phyloP scores from a whole-genome alignment of 2,113 vertebrate genomes.

The Sprattus sprattus region DNA sequence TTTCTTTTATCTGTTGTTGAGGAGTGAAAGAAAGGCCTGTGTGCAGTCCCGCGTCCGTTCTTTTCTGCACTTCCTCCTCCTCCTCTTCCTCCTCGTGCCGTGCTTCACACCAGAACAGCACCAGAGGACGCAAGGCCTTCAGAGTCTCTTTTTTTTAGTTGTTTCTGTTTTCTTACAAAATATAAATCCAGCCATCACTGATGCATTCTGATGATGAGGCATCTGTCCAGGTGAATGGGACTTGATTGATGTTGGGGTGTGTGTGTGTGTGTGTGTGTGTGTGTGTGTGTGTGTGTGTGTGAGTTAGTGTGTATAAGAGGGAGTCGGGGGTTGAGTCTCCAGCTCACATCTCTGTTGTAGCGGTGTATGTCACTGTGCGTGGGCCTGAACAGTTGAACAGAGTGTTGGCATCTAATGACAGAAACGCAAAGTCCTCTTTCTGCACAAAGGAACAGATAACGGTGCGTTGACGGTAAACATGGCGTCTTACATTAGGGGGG shows the following conservation, averaged over 20 bases:
- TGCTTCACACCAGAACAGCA: slow-evolving; percentile 60
- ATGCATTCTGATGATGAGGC: slow-evolving; percentile 68
- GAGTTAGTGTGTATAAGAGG: too few species aligned
- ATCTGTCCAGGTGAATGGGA: background rate
- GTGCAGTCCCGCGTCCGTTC: slow-evolving; percentile 28
- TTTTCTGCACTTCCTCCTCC: slow-evolving; percentile 33
- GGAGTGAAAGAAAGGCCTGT: slow-evolving; percentile 33
- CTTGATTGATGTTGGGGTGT: too few species aligned
- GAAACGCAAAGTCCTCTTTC: too few species aligned
- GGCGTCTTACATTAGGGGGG: background rate
- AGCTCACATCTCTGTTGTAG: too few species aligned
- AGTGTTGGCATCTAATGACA: too few species aligned
- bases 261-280: too few species aligned
- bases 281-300: too few species aligned
- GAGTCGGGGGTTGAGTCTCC: too few species aligned
- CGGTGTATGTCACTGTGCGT: too few species aligned
- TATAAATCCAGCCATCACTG: slow-evolving; percentile 61
- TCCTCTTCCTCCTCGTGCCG: slow-evolving; percentile 61
- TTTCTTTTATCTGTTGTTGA: slow-evolving; percentile 24
- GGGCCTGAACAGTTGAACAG: too few species aligned
- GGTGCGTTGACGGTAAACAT: background rate
- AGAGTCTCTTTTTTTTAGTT: slow-evolving; percentile 42
- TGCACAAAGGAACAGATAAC: background rate
- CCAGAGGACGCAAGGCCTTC: slow-evolving; percentile 52
- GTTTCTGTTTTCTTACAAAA: slow-evolving; percentile 62